phyloP scores from a whole-genome alignment of 2,797 vertebrate genomes.

The Acipenser transmontanus region DNA sequence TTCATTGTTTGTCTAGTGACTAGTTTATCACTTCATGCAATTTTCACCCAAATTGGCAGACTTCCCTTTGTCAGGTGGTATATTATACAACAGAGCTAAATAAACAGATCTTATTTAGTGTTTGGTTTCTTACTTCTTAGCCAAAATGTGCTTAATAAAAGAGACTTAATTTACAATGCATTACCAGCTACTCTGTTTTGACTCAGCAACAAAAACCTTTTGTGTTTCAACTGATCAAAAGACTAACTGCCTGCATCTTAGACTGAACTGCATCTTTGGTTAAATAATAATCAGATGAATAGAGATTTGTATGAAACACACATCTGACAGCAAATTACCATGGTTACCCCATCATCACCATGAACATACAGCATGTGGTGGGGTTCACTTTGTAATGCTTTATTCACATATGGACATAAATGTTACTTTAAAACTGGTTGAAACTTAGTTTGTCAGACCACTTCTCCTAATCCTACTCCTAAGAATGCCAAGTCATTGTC shows the following conservation, averaged over 20 bases:
- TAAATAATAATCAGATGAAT: no score
- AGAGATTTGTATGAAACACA: no score
- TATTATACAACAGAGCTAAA: background rate
- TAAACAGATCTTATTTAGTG: background rate
- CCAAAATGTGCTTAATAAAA: background rate
- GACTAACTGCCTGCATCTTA: background rate
- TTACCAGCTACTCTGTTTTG: background rate
- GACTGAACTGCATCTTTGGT: no score
- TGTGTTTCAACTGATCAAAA: background rate
- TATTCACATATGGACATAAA: no score
- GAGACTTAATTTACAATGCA: background rate
- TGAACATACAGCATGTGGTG: no score
- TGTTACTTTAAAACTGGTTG: no score
- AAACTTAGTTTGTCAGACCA: no score
- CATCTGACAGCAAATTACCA: no score
- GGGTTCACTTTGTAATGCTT: no score
- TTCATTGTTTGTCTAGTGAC: background rate
- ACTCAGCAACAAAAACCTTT: background rate
- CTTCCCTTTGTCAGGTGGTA: background rate
- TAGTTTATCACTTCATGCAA: background rate
- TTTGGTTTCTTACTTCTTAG: background rate
- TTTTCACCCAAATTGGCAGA: background rate
- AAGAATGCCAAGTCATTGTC: no score
- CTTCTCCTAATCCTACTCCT: no score
- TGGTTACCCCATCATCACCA: no score